Percentiles rank a stretch among this genome's conserved stretches.
Conservation (phyloP, 2,113 vertebrate species). For the Poeciliopsis retropinna region DNA sequence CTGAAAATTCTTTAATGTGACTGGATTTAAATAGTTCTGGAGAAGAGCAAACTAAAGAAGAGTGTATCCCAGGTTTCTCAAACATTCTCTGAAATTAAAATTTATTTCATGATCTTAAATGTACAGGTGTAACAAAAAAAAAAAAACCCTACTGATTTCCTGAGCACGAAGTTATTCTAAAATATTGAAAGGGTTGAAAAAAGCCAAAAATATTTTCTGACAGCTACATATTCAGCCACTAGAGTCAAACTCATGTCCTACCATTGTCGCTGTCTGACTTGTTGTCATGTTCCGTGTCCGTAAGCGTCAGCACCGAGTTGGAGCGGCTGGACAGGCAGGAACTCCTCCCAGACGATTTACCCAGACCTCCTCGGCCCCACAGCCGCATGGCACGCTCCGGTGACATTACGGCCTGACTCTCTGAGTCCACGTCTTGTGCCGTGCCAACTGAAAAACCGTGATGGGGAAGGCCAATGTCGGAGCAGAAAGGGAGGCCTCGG, state of each 20-base stretch:
- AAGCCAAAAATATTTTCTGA: not conserved
- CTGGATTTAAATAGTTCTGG: not conserved
- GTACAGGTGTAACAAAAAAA: not conserved
- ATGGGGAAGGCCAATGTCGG: constrained; percentile 96
- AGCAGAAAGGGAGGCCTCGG: constrained; percentile 94
- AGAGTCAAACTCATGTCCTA: constrained; percentile 58
- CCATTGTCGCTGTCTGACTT: constrained; percentile 98
- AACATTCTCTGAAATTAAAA: not conserved
- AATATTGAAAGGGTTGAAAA: not conserved
- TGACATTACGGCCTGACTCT: constrained; percentile 94
- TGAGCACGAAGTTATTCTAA: not conserved
- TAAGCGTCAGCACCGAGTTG: constrained; percentile 97
- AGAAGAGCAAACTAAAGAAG: not conserved
- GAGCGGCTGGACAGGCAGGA: constrained; percentile 98
- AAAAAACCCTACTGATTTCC: not conserved
- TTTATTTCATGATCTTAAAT: not conserved
- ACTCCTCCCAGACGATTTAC: constrained; percentile 93
- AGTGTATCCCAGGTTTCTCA: not conserved
- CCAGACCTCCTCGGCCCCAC: constrained; percentile 88
- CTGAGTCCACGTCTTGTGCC: constrained; percentile 88
- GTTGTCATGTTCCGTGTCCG: constrained; percentile 98
- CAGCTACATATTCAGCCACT: not conserved
- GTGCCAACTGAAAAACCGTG: constrained; percentile 93
- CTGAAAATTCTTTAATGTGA: not conserved
- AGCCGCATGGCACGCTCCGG: constrained; percentile 95